Evolutionary conservation across 2,888 invertebrate genomes (phyloP).

Genomic region (Seladonia tumulorum): DNA sequence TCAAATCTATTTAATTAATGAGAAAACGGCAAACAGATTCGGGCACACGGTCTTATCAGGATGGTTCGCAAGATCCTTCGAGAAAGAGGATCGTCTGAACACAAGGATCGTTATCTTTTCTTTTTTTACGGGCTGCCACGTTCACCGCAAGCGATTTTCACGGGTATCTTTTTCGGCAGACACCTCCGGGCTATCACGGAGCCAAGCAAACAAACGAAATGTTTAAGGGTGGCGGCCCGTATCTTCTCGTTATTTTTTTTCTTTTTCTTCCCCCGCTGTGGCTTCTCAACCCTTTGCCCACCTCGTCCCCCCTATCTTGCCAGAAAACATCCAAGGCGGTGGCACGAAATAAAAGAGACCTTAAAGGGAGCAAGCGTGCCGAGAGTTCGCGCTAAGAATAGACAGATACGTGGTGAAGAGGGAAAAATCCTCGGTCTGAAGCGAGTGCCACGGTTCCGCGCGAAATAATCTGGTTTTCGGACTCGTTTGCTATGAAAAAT

Average conservation of each 20-base stretch:
- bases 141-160: constrained; percentile 41
- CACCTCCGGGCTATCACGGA: constrained; percentile 30
- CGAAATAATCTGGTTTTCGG: background rate
- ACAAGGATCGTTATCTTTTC: constrained; percentile 3
- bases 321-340: background rate
- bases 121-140: background rate
- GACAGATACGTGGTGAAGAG: constrained; percentile 57
- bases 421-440: background rate
- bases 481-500: background rate
- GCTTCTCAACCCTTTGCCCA: background rate
- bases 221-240: constrained; percentile 17
- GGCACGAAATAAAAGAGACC: constrained; percentile 25
- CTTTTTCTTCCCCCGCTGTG: background rate
- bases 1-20: too few relatives aligned
- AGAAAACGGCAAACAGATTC: too few relatives aligned
- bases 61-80: too few relatives aligned
- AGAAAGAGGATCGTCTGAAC: background rate
- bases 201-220: constrained; percentile 53
- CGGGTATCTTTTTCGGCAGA: constrained; percentile 22
- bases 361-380: constrained; percentile 61
- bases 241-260: constrained; percentile 44
- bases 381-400: constrained; percentile 72
- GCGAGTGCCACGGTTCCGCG: background rate
- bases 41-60: too few relatives aligned
- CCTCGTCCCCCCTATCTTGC: background rate